A percentile compares a stretch with the other conserved stretches of the same genome.
Evolutionary conservation across 2,113 vertebrate species (phyloP).

Genomic region (Oncorhynchus gorbuscha): DNA sequence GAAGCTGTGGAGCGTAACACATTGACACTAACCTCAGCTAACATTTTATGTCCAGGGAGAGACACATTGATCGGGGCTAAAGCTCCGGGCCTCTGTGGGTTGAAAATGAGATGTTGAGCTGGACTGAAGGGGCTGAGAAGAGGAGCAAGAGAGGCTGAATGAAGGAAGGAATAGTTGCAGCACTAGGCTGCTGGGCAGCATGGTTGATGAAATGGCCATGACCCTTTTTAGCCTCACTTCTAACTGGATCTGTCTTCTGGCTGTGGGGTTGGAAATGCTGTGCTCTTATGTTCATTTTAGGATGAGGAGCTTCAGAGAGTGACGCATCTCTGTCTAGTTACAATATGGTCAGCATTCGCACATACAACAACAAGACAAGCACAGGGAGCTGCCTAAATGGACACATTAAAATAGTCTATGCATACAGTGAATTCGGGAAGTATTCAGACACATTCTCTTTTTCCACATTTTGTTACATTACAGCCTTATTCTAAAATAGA

Average conservation of each 20-base stretch:
- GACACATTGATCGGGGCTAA: slow-evolving; percentile 24
- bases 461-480: no score
- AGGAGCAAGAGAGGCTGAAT: not conserved
- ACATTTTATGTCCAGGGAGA: slow-evolving; percentile 22
- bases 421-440: not conserved
- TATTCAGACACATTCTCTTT: no score
- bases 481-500: no score
- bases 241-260: slow-evolving; percentile 22
- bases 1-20: slow-evolving; percentile 12
- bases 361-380: no score
- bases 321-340: no score
- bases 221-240: slow-evolving; percentile 26
- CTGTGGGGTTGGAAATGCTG: not conserved
- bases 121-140: slow-evolving; percentile 8
- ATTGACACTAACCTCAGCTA: slow-evolving; percentile 25
- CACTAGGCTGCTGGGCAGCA: no score
- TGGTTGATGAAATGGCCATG: slow-evolving; percentile 4
- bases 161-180: not conserved
- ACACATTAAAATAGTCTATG: not conserved
- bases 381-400: no score
- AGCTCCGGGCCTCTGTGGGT: not conserved
- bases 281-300: not conserved
- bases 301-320: not conserved
- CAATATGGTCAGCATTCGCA: no score
- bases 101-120: slow-evolving; percentile 38